These are phyloP conservation scores for Struthidea cinerea DNA, from an alignment of 2,113 vertebrate genomes.

Conservation along the genomic window DNA sequence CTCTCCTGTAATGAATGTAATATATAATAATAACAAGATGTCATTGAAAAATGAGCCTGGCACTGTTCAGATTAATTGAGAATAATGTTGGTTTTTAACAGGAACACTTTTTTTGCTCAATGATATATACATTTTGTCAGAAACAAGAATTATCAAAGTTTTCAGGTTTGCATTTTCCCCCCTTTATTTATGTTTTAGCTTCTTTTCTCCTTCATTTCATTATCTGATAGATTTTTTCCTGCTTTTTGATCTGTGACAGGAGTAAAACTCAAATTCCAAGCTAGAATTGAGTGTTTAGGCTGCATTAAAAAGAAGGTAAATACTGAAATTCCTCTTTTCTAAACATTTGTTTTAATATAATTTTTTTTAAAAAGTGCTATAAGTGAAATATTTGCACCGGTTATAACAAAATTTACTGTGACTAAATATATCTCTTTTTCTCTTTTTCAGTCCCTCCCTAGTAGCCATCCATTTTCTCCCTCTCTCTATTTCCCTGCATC, in stretches of 20 bases:
- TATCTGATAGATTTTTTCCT: background rate
- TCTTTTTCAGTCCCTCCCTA: background rate
- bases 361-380: background rate
- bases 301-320: background rate
- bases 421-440: background rate
- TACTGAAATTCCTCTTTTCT: background rate
- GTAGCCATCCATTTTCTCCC: background rate
- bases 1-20: slow-evolving; percentile 31
- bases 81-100: slow-evolving; percentile 39
- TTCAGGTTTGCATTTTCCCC: background rate
- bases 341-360: background rate
- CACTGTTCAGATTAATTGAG: slow-evolving; percentile 14
- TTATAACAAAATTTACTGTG: background rate
- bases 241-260: background rate
- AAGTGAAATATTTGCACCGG: background rate
- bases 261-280: background rate
- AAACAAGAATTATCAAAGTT: background rate
- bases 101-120: background rate
- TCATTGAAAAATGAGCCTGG: slow-evolving; percentile 47
- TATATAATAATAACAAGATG: slow-evolving; percentile 49
- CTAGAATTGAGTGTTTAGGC: background rate
- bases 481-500: background rate
- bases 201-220: background rate
- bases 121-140: background rate
- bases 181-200: background rate